Conservation (phyloP, 2,113 vertebrate genomes). For the Plectropomus leopardus region DNA sequence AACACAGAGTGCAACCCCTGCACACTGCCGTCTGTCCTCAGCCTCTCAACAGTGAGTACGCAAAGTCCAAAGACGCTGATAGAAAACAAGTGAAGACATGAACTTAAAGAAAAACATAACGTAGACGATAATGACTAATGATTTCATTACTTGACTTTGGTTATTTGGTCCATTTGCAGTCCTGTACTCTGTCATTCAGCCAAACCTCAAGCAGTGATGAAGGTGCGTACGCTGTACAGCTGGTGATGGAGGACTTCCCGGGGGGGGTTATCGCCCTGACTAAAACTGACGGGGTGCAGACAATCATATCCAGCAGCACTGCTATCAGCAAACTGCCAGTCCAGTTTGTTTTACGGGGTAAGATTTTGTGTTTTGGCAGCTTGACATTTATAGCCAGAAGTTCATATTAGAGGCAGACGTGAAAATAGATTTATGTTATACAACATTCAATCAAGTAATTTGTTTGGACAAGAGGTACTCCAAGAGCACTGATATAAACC, state of each 20-base stretch:
- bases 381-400: too few species aligned
- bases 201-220: not conserved
- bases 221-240: conserved; percentile 39
- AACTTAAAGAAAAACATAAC: too few species aligned
- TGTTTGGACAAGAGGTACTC: too few species aligned
- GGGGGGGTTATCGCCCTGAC: conserved; percentile 24
- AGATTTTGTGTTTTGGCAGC: not conserved
- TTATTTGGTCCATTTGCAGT: conserved; percentile 24
- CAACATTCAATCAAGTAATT: too few species aligned
- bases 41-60: conserved; percentile 42
- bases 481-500: too few species aligned
- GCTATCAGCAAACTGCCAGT: conserved; percentile 66
- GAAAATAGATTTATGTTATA: too few species aligned
- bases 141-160: not conserved
- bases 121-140: too few species aligned
- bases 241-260: conserved; percentile 74
- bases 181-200: conserved; percentile 47
- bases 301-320: not conserved
- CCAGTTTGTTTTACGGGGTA: conserved; percentile 63
- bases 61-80: not conserved
- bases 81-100: too few species aligned
- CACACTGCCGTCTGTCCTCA: conserved; percentile 24
- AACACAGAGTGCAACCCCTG: conserved; percentile 24
- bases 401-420: too few species aligned
- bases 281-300: not conserved